Base-by-base conservation (phyloP, 2,797 vertebrate genomes). In the Sebastes alutus region DNA sequence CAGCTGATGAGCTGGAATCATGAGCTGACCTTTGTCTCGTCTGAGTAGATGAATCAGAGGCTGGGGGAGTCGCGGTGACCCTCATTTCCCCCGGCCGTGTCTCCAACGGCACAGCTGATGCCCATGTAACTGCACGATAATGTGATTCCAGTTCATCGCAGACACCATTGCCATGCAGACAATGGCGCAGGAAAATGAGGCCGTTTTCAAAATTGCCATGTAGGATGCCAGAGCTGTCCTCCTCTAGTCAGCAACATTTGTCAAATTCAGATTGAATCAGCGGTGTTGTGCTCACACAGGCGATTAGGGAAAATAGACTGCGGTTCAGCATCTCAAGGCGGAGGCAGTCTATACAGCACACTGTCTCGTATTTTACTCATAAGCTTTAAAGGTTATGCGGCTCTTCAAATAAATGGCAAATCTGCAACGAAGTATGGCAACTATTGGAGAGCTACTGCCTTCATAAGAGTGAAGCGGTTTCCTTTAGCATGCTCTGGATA, bases 261-360 rank as follows among this genome's bases (percentile, higher is more conserved):
- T 93, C 89, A 91, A 80, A 89, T 86, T 92, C 88, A 87, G 86
- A 92, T 92, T 88, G 89, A 89, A 91, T 93, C 94, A 89, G 87
- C 16, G 16, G 73, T 72, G 88, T 84, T 88, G 81, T 75, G 81
- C 90, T 85, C 90, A 87, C 83, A 78, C 77, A 62, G 88, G 61
- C 76, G 81, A 93, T 90, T 87, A 82, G 83, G 75, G 81, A 67
- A 87, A 92, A 83, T 82, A 73, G 76, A 81, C 82, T 81, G 56
- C 6, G 11, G 68, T 79, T 86, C 80, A 72, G 82, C 78, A 61
- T 89, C 67, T 74, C 75, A 38, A 23, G 2, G 64, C 12, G 2
- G 52, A 81, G 42, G 32, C 66, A 76, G 74, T 88, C 83, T 72
- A 80, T 78, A 81, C 59, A 61, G 85, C 60, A 42, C 65, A 33